Conservation (phyloP, 2,797 vertebrate genomes). For the Cuculus canorus region DNA sequence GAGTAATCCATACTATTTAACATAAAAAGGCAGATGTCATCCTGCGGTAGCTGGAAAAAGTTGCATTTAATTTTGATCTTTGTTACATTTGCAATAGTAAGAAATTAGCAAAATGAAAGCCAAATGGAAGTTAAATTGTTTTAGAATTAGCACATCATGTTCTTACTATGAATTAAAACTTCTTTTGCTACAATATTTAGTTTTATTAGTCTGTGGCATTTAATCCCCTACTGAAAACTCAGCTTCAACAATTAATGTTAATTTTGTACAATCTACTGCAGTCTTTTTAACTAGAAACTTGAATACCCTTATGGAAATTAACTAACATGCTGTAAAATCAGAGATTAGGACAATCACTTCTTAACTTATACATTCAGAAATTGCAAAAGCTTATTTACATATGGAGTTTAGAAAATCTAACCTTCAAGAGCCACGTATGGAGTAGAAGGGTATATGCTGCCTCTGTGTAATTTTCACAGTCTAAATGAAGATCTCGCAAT, state of each 20-base stretch:
- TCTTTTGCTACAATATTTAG: not conserved
- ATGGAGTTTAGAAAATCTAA: constrained; percentile 54
- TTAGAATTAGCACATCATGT: not conserved
- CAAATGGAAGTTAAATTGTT: not conserved
- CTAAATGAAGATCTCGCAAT: constrained; percentile 94
- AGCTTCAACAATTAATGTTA: not conserved
- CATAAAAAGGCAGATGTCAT: not conserved
- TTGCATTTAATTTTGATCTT: not conserved
- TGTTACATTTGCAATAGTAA: not conserved
- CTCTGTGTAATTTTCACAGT: constrained; percentile 96
- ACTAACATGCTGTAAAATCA: not conserved
- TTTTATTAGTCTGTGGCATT: not conserved
- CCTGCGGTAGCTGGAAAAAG: not conserved
- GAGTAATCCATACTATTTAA: not conserved
- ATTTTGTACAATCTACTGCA: not conserved
- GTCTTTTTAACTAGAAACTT: not conserved
- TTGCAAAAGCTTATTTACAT: not conserved
- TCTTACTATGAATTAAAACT: not conserved
- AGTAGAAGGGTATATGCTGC: constrained; percentile 95
- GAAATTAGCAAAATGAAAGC: not conserved
- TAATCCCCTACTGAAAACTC: not conserved
- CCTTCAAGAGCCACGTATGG: constrained; percentile 95
- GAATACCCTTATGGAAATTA: not conserved
- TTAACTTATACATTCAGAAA: not conserved
- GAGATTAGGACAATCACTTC: not conserved